Base-by-base conservation (phyloP, 2,888 invertebrate genomes). In the Gerosis bhagava region DNA sequence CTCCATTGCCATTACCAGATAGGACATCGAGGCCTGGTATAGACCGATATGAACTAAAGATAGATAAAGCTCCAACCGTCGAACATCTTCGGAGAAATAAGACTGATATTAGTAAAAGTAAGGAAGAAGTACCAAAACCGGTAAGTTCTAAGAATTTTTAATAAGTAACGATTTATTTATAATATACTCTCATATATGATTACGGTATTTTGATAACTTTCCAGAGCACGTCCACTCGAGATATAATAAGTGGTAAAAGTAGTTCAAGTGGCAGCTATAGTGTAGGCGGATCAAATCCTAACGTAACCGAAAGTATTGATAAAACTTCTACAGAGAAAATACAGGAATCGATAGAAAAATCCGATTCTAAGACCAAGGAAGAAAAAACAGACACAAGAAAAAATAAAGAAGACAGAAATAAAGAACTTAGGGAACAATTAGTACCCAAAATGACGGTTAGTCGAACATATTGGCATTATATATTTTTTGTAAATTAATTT, bases 211-310 rank as follows among this genome's bases (percentile, higher is more conserved):
- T n/a, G n/a, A n/a, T n/a, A n/a, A n/a, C n/a, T n/a, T n/a, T 67
- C 50, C 51, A 81, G 79, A 67, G 56, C 51, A 60, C 45, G 24
- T 44, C 71, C 5, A 51, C 58, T 51, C 76, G 77, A 58, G 83
- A 80, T 56, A 73, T 72, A 32, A 68, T 81, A 60, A 88, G 86
- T 62, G 84, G 86, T 36, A 88, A 88, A 63, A 88, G 87, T 70
- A 88, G 88, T 71, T 88, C 88, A 51, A 88, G 88, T 68, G 88
- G 87, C 57, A 88, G 88, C 66, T 88, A 87, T 63, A 87, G 86
- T 68, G 76, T 88, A 77, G 78, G 82, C 50, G 86, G 86, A 51
- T 88, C 87, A 51, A 83, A 84, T 69, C 79, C 83, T 16, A 88
- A 86, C 62, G 69, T 86, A 10, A 79, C 82, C 34, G 83, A 84